phyloP scores from a whole-genome alignment of 1,140 invertebrate genomes.

The Bilobella aurantiaca region DNA sequence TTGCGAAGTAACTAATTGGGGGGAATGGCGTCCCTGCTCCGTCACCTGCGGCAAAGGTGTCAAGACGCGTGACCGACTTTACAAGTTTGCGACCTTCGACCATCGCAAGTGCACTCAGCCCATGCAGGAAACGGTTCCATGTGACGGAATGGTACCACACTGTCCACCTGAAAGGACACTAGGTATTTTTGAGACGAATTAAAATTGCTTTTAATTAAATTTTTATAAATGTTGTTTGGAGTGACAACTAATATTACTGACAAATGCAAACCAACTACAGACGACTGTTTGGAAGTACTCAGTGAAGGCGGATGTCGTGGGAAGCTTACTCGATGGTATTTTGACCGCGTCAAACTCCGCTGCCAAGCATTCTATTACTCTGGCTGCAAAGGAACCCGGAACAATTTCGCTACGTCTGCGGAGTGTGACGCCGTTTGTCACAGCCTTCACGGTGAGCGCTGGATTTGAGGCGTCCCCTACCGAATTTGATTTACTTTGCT shows the following conservation, averaged over 20 bases:
- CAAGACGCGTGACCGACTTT: slow-evolving; percentile 40
- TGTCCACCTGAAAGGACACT: slow-evolving; percentile 11
- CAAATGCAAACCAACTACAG: slow-evolving; percentile 43
- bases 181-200: not conserved
- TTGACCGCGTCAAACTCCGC: slow-evolving; percentile 56
- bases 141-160: slow-evolving; percentile 25
- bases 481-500: too few species aligned
- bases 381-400: slow-evolving; percentile 78
- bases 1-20: slow-evolving; percentile 37
- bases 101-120: slow-evolving; percentile 37
- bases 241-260: too few species aligned
- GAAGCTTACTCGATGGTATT: slow-evolving; percentile 70
- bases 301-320: slow-evolving; percentile 72
- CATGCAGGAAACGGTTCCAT: slow-evolving; percentile 37
- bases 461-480: too few species aligned
- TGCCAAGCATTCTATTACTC: slow-evolving; percentile 76
- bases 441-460: slow-evolving; percentile 10
- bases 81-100: not conserved
- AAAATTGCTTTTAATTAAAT: not conserved
- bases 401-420: slow-evolving; percentile 68
- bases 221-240: not conserved
- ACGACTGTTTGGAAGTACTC: slow-evolving; percentile 60
- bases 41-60: slow-evolving; percentile 42
- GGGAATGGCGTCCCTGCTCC: slow-evolving; percentile 42
- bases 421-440: slow-evolving; percentile 66